phyloP scores from a whole-genome alignment of 2,888 invertebrate species.

The Malthinus seriepunctatus region DNA sequence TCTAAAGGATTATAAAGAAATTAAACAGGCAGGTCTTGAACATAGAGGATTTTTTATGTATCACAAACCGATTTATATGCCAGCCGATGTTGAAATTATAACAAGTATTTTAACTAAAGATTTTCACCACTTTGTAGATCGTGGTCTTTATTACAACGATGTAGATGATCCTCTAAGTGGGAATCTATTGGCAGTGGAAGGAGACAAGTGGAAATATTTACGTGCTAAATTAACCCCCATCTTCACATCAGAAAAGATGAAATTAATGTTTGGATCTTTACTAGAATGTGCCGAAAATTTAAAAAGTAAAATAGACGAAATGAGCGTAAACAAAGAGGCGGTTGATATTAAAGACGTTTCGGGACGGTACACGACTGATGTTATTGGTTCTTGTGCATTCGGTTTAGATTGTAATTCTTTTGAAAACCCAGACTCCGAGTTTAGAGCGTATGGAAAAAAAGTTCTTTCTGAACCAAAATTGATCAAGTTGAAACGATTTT shows the following conservation, averaged over 20 bases:
- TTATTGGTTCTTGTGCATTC: constrained; percentile 62
- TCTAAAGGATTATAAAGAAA: background rate
- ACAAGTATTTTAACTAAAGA: background rate
- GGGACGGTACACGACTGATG: constrained; percentile 61
- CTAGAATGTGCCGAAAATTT: constrained; percentile 18
- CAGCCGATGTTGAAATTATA: background rate
- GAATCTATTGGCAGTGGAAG: background rate
- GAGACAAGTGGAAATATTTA: background rate
- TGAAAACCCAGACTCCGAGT: constrained; percentile 57
- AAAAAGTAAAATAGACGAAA: constrained; percentile 14
- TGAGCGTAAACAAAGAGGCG: constrained; percentile 1
- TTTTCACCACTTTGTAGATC: background rate
- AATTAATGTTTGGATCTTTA: constrained; percentile 30
- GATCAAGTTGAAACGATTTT: constrained; percentile 13
- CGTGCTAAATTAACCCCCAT: constrained; percentile 30
- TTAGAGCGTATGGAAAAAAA: constrained; percentile 41
- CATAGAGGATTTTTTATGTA: background rate
- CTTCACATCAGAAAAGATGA: constrained; percentile 35
- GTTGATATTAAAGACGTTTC: constrained; percentile 51
- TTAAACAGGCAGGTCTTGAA: background rate
- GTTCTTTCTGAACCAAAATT: constrained; percentile 19
- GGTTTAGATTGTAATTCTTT: constrained; percentile 64
- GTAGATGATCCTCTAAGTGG: background rate
- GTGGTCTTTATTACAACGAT: background rate
- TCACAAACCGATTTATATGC: background rate